Base-by-base conservation (phyloP, 2,888 invertebrate genomes). In the Eulithis testata region DNA sequence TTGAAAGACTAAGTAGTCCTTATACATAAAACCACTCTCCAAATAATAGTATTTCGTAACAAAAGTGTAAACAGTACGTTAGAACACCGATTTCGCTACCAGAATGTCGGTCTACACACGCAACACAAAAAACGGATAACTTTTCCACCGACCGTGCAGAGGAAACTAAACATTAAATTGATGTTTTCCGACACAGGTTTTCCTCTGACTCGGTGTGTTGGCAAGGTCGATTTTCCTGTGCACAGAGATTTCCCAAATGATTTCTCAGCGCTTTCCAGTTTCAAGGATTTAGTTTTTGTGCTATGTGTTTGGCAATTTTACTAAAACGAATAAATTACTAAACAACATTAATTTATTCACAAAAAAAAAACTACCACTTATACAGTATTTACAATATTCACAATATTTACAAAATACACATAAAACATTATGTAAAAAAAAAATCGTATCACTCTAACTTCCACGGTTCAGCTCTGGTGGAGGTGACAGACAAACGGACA, bases 131-230 rank as follows among this genome's bases (percentile, higher is more conserved):
- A 83, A 82, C 78, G 60, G 60, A 67, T 76, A 75, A 76, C 76
- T 79, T 83, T 84, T 86, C 81, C 79, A 76, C 69, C 73, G 79
- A 73, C 76, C 82, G 84, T n/a, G 86, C 84, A 75, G 77, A 71
- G 74, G 74, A 74, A 74, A 72, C 67, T 70, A 59, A 65, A 54
- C 71, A 75, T 79, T 77, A 72, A 70, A 78, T 79, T 73, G 77
- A 78, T 78, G 75, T 66, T 76, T 85, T 85, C 85, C 85, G 85
- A 85, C 82, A 78, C 50, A 66, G 72, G 77, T 80, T 80, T 80
- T 86, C 83, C 84, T 84, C 78, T 69, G 65, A 45, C 49, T 56
- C 36, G 54, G 63, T 63, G 64, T 61, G 40, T 60, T 14, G 55
- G 43, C 77, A 80, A 81, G 81, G 81, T 79, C 75, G 81, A 71